Conservation (phyloP, 2,888 invertebrate species). For the Erebia palarica region DNA sequence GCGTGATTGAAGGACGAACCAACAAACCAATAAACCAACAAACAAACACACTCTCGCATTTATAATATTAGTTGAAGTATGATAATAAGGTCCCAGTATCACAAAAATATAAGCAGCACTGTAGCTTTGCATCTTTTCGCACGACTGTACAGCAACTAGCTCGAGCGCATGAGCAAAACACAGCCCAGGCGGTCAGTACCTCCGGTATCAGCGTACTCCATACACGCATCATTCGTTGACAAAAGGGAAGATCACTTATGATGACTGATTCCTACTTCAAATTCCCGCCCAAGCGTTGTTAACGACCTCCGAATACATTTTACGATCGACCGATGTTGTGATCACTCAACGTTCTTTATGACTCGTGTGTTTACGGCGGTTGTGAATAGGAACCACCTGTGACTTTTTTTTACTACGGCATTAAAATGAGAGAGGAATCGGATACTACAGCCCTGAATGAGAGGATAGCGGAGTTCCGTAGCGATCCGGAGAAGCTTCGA, state of each 20-base stretch:
- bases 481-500: conserved; percentile 83
- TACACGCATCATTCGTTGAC: conserved; percentile 48
- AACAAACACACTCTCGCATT: no score
- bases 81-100: no score
- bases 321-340: conserved; percentile 31
- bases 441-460: conserved; percentile 69
- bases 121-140: not conserved
- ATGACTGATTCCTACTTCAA: conserved; percentile 43
- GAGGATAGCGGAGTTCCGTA: conserved; percentile 82
- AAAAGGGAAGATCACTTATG: conserved; percentile 23
- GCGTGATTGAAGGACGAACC: no score
- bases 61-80: no score
- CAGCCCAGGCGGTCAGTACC: conserved; percentile 60
- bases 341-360: conserved; percentile 46
- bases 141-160: conserved; percentile 42
- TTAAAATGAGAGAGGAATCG: conserved; percentile 70
- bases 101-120: no score
- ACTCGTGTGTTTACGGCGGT: conserved; percentile 39
- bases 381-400: conserved; percentile 41
- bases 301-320: conserved; percentile 25
- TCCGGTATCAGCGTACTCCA: conserved; percentile 49
- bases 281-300: conserved; percentile 35
- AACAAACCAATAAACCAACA: no score
- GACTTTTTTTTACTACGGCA: conserved; percentile 32
- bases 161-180: conserved; percentile 74